Evolutionary conservation across 2,797 vertebrate genomes (phyloP).

Genomic region (Limnodromus scolopaceus): DNA sequence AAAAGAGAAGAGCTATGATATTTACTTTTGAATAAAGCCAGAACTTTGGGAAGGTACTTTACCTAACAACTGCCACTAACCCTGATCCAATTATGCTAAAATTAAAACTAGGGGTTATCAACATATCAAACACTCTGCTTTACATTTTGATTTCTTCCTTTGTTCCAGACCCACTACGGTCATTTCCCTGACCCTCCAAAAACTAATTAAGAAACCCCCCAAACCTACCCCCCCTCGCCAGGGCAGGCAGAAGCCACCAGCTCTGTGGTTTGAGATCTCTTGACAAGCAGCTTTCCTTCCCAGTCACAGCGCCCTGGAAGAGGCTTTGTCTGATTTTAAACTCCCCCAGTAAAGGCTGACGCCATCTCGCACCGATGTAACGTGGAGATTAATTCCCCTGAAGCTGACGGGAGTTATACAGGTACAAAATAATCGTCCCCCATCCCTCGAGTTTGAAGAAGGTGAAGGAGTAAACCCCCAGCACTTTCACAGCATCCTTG

Average conservation of each 20-base stretch:
- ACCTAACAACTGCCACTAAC: constrained; percentile 33
- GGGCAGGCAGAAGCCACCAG: constrained; percentile 27
- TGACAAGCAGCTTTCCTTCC: constrained; percentile 1
- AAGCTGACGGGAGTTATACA: background rate
- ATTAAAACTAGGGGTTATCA: constrained; percentile 43
- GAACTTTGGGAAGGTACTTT: background rate
- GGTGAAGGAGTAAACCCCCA: background rate
- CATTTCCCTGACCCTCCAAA: constrained; percentile 47
- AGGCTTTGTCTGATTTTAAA: constrained; percentile 15
- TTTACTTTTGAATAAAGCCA: constrained; percentile 36
- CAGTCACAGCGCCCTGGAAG: background rate
- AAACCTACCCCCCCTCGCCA: background rate
- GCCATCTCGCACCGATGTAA: background rate
- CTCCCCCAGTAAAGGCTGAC: background rate
- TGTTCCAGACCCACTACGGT: constrained; percentile 13
- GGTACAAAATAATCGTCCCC: background rate
- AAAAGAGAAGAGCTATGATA: constrained; percentile 25
- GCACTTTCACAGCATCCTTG: background rate
- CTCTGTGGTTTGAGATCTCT: constrained; percentile 24
- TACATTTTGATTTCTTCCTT: constrained; percentile 59
- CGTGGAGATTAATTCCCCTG: background rate
- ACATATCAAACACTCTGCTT: constrained; percentile 48
- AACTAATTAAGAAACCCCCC: constrained; percentile 27
- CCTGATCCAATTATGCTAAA: constrained; percentile 53
- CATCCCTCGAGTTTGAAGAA: background rate